Evolutionary conservation across 2,888 invertebrate genomes (phyloP), one percentile per base, ranked within the genome.

Genomic region (Pachycephus smyrnensis): DNA sequence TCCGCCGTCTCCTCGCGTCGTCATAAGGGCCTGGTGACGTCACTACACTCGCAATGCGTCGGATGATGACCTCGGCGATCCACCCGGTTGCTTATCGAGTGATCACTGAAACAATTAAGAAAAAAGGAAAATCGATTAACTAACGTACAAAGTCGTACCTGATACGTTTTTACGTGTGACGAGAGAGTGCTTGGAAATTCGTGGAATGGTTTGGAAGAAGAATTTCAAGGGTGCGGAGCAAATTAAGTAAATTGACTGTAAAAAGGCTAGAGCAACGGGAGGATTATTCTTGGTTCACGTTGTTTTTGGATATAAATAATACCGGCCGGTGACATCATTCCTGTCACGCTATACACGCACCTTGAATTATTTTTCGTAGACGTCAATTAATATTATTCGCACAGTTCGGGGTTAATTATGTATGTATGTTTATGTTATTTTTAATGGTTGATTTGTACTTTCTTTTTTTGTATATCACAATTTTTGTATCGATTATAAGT

Each of bases 21-120:
- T 91, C 91, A 90, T 89, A 91, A 91, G 85, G 91, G 91, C 84
- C 89, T 89, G 79, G 90, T 90, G 80, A 90, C 90, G 84, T 91
- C 92, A 79, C 89, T 89, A 84, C 89, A 90, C 82, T 90, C 87
- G 85, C 89, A 90, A 76, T 88, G 87, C 80, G 85, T 84, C 79
- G 88, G 85, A 76, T 89, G 84, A 79, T 88, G 90, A 80, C 90
- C 87, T 83, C 88, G 87, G 71, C 90, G 89, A 89, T 95, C 95
- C 87, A 95, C 95, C 82, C 95, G 93, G 86, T 94, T 95, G 91
- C 95, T 95, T 92, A 95, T 94, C 87, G 95, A 95, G 87, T 95
- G 94, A 91, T 95, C 95, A 90, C 95, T 95, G 92, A 35, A 92
- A 92, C 86, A 75, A 82, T 55, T 2, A 9, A 55, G 55, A 55